Base-by-base conservation (phyloP, 2,797 vertebrate genomes). In the Lophura swinhoii region DNA sequence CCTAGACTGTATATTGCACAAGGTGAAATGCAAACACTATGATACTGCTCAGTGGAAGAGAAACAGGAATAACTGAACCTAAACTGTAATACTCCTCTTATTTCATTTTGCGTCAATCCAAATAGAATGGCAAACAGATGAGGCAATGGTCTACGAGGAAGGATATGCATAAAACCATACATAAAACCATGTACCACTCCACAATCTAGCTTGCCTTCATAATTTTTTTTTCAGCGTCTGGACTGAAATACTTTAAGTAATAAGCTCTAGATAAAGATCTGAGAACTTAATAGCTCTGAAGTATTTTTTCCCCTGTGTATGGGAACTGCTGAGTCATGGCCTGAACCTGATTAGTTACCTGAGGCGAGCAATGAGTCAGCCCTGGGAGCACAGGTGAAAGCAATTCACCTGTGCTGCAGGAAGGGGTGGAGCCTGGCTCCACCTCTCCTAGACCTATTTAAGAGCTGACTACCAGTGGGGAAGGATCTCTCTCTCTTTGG, bases 191-290 rank as follows among this genome's bases (percentile, higher is more conserved):
- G 4, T 69, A 21, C 10, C 15, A 26, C 14, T 73, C 14, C 43
- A 11, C 71, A 33, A 77, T 49, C 24, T 60, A 26, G 8, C 6
- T 86, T 80, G 16, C 37, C 31, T 90, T 77, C 33, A 35, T 16
- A 88, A 58, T 4, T 55, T 77, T 80, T 64, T 93, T 91, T 87
- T 74, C 53, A 73, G 60, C 0, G 0, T 56, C 48, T 77, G 58
- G 22, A 77, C 39, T 22, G 35, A 87, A 93, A 71, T 31, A 60
- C 4, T 76, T 49, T 16, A 92, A 87, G 9, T 74, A 87, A 91
- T 87, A 85, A 91, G 35, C 28, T 84, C 81, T 91, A 74, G 88
- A 88, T 76, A 88, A 95, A 64, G 37, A 82, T 82, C 81, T 88
- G 64, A 75, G 51, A 87, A 76, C 22, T 63, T 94, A 90, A 88